Percentiles rank a stretch among this genome's conserved stretches.
Evolutionary conservation across 2,113 vertebrate genomes (phyloP).

Genomic region (Lucifuga dentata): DNA sequence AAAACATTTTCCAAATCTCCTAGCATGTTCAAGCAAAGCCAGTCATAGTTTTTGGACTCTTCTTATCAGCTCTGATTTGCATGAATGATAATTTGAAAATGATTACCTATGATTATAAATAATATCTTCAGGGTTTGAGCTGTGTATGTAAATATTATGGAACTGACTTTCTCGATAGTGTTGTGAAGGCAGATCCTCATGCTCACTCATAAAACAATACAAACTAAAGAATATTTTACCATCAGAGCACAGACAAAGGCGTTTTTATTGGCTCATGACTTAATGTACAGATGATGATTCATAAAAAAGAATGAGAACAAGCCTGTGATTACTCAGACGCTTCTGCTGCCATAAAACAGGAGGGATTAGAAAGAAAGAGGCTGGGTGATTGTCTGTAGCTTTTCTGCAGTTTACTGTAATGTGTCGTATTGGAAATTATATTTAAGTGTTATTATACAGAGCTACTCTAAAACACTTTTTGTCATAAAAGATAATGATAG

Average conservation of each 20-base stretch:
- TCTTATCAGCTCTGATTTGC: constrained; percentile 6
- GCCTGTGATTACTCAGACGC: constrained; percentile 69
- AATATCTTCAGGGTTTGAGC: no score
- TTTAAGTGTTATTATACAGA: constrained; percentile 45
- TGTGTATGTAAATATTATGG: no score
- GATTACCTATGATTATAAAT: no score
- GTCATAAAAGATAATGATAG: constrained; percentile 1
- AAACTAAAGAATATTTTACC: no score
- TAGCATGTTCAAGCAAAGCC: no score
- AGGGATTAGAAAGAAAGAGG: constrained; percentile 48
- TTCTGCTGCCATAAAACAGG: constrained; percentile 55
- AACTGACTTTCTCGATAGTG: no score
- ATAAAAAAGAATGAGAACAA: constrained; percentile 51
- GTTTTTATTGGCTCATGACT: constrained; percentile 48
- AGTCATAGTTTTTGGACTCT: no score
- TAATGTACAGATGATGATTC: constrained; percentile 46
- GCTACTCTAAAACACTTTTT: neutral
- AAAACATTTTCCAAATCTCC: no score
- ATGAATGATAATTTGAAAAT: constrained; percentile 10
- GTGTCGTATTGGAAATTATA: constrained; percentile 35
- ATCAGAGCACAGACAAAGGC: constrained; percentile 47
- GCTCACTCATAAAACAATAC: no score
- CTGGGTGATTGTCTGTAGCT: constrained; percentile 28
- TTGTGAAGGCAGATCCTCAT: no score
- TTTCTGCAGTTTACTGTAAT: constrained; percentile 54